Percentiles rank a stretch among this genome's conserved stretches.
These are phyloP conservation scores for Brenthis hecate DNA, from an alignment of 2,888 invertebrate species.

Conservation along the genomic window DNA sequence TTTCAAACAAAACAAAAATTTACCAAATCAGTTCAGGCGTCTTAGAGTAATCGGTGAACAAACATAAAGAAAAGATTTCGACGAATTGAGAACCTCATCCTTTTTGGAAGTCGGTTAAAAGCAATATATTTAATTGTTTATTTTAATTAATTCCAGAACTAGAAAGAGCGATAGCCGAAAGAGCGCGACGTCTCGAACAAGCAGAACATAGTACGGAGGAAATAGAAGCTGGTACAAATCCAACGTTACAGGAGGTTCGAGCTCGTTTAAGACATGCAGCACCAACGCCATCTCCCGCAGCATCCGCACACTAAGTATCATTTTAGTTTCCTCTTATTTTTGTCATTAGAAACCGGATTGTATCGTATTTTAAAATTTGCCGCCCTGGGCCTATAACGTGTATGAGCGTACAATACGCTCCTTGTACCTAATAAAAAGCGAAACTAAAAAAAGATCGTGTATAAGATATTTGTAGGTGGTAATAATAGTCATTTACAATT, in stretches of 20 bases:
- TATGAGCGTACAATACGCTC: too few species aligned
- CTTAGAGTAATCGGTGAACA: too few species aligned
- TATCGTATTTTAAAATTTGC: background rate
- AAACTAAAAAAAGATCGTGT: too few species aligned
- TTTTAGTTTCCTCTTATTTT: slow-evolving; percentile 9
- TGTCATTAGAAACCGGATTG: slow-evolving; percentile 14
- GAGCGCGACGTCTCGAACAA: slow-evolving; percentile 80
- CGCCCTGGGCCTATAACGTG: background rate
- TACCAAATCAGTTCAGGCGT: too few species aligned
- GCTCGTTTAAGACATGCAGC: slow-evolving; percentile 75
- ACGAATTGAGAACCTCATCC: too few species aligned
- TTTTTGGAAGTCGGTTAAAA: background rate
- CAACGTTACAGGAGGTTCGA: slow-evolving; percentile 71
- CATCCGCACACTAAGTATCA: slow-evolving; percentile 63
- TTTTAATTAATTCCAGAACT: slow-evolving; percentile 70
- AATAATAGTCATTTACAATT: too few species aligned
- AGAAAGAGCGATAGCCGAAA: slow-evolving; percentile 84
- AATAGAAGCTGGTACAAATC: slow-evolving; percentile 67
- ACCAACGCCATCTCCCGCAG: slow-evolving; percentile 54
- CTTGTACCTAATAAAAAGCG: too few species aligned
- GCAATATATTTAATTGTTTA: background rate
- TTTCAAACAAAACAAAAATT: too few species aligned
- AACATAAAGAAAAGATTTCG: too few species aligned
- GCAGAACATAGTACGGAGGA: slow-evolving; percentile 63
- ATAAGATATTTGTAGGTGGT: too few species aligned